These are phyloP conservation scores for Pteromalus puparum DNA, from an alignment of 1,140 invertebrate genomes.

Conservation along the genomic window DNA sequence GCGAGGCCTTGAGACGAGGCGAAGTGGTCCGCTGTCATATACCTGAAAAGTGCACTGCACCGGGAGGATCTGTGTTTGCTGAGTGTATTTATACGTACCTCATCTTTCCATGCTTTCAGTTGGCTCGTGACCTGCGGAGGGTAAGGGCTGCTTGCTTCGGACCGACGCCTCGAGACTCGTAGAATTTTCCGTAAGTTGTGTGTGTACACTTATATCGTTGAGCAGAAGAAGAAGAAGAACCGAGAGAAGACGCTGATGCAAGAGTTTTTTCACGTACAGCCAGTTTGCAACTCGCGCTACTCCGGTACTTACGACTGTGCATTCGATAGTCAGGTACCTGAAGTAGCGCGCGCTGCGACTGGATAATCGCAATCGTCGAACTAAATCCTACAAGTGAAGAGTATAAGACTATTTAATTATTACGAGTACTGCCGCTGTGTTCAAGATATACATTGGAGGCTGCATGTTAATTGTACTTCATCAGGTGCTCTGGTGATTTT, in stretches of 20 bases:
- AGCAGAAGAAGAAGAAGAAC: neutral
- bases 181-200: too few species aligned
- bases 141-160: neutral
- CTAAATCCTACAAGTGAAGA: neutral
- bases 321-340: slow-evolving; percentile 94
- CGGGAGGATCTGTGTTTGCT: neutral
- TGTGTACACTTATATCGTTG: too few species aligned
- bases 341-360: slow-evolving; percentile 94
- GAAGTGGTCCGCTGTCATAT: neutral
- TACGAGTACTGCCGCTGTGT: too few species aligned
- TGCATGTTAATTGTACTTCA: slow-evolving; percentile 98
- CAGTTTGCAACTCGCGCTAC: slow-evolving; percentile 81
- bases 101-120: slow-evolving; percentile 18
- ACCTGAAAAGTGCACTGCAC: neutral
- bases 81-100: neutral
- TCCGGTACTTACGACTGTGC: slow-evolving; percentile 84
- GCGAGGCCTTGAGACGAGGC: neutral
- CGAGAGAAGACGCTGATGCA: neutral
- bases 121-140: neutral
- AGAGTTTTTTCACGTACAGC: slow-evolving; percentile 24
- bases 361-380: slow-evolving; percentile 14
- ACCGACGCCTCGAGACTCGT: too few species aligned
- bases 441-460: slow-evolving; percentile 61
- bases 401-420: too few species aligned
- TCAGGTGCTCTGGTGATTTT: slow-evolving; percentile 96